A percentile compares a stretch with the other conserved stretches of the same genome.
These are phyloP conservation scores for Macrotus californicus DNA, from an alignment of 2,113 vertebrate species.

Conservation along the genomic window DNA sequence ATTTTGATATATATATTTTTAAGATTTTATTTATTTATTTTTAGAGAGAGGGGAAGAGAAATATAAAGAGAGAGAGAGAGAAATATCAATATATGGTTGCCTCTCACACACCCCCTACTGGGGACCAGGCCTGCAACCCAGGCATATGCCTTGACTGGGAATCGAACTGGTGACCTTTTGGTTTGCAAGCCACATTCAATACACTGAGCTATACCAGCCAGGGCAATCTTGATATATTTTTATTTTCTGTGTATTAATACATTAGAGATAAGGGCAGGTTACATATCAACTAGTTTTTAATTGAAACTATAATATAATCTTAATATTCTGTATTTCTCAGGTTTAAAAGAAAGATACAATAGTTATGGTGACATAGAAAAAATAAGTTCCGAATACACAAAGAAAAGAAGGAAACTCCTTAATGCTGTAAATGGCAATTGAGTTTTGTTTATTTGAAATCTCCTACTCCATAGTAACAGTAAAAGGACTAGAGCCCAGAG, in stretches of 20 bases:
- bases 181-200: no score
- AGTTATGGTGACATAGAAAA: neutral
- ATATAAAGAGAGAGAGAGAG: no score
- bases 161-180: no score
- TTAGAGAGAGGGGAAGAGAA: no score
- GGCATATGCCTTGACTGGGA: no score
- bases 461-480: constrained; percentile 22
- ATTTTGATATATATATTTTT: neutral
- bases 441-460: constrained; percentile 48
- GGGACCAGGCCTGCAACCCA: no score
- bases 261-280: neutral
- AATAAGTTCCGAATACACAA: neutral
- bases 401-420: neutral
- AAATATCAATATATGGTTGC: no score
- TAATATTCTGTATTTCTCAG: neutral
- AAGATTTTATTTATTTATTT: no score
- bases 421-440: neutral
- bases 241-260: neutral
- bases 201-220: no score
- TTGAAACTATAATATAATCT: neutral
- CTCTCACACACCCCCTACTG: no score
- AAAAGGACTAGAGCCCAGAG: neutral
- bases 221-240: neutral
- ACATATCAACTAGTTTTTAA: neutral
- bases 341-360: neutral